phyloP scores from a whole-genome alignment of 1,140 invertebrate species.

The Luehdorfia chinensis region DNA sequence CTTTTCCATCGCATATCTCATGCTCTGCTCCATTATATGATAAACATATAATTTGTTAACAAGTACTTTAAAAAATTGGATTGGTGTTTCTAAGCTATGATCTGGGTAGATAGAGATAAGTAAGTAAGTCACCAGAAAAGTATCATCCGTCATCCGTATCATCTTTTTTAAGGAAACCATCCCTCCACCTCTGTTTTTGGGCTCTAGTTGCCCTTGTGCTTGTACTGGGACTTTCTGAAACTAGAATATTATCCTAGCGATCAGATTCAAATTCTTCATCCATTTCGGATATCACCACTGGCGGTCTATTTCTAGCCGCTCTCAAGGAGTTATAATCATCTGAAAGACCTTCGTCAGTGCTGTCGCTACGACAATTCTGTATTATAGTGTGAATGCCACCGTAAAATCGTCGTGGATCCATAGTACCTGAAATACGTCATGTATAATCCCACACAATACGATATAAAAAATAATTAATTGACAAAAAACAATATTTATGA shows the following conservation, averaged over 20 bases:
- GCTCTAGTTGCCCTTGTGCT: background rate
- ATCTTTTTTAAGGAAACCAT: background rate
- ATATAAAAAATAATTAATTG: too few relatives aligned
- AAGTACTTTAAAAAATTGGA: too few relatives aligned
- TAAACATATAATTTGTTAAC: too few relatives aligned
- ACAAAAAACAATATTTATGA: too few relatives aligned
- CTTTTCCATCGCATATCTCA: too few relatives aligned
- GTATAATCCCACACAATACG: too few relatives aligned
- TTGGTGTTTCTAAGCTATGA: too few relatives aligned
- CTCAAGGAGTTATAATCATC: background rate
- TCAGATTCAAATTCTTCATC: constrained; percentile 1
- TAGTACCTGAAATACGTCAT: background rate
- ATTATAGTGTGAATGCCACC: background rate
- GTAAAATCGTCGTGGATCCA: background rate
- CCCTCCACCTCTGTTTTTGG: background rate
- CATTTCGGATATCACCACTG: background rate
- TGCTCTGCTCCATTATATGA: too few relatives aligned
- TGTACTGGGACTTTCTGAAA: background rate
- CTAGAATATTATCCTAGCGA: background rate
- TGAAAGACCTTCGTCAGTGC: background rate
- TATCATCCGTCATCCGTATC: background rate
- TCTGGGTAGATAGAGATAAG: background rate
- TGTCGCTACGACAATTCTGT: background rate
- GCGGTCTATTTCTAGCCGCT: background rate
- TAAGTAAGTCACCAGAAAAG: background rate